These are phyloP conservation scores for Aurelia sp. DNA, from an alignment of 30 jellyfish, hydroid and myxozoan species.

Conservation along the genomic window DNA sequence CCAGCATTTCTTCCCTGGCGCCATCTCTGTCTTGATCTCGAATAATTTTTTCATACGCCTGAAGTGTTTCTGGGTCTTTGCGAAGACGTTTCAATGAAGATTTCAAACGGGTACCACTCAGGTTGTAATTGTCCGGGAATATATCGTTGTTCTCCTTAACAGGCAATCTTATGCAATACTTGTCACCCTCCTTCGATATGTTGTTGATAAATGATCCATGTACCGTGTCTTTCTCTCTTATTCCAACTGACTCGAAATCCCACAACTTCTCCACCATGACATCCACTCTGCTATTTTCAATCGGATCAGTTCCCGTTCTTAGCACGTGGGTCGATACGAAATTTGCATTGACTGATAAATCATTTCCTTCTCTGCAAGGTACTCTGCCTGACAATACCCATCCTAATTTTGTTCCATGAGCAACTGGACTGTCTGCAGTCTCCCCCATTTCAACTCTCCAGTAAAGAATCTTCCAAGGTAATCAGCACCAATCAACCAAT, in stretches of 20 bases:
- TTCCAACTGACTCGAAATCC: constrained; percentile 40
- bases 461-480: not conserved
- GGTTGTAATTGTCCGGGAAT: constrained; percentile 23
- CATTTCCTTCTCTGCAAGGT: constrained; percentile 8
- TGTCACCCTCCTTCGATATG: not conserved
- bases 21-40: too few relatives aligned
- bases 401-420: constrained; percentile 8
- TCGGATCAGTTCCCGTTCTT: not conserved
- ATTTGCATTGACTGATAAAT: constrained; percentile 6
- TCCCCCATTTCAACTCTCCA: constrained; percentile 10
- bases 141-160: constrained; percentile 10
- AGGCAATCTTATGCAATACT: not conserved
- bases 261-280: not conserved
- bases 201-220: constrained; percentile 21
- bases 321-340: constrained; percentile 23
- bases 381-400: constrained; percentile 37
- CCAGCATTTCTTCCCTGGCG: too few relatives aligned
- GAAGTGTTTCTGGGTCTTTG: not conserved
- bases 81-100: not conserved
- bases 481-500: constrained; percentile 7
- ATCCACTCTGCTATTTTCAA: not conserved
- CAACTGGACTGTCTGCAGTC: constrained; percentile 21
- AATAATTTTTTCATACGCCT: constrained; percentile 19
- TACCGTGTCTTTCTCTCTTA: constrained; percentile 34
- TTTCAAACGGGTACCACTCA: constrained; percentile 13